These are phyloP conservation scores for Odontomachus brunneus DNA, from an alignment of 1,140 invertebrate genomes.

Conservation along the genomic window DNA sequence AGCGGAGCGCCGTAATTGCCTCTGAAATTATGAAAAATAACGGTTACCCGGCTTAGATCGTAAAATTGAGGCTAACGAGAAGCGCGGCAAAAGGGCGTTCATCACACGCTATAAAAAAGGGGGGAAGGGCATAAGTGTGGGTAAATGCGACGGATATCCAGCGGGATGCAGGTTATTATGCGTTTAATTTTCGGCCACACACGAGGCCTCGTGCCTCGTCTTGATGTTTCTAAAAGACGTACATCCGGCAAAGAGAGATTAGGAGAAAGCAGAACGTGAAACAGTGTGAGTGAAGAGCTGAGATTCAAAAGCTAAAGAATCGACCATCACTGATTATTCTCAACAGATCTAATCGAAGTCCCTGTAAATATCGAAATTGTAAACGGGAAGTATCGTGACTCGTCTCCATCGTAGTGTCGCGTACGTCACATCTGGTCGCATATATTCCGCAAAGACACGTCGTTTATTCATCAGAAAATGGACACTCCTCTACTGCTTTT, in stretches of 20 bases:
- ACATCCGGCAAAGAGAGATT: neutral
- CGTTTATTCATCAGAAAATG: constrained; percentile 1
- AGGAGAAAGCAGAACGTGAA: neutral
- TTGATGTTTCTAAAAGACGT: constrained; percentile 11
- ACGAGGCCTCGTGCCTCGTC: constrained; percentile 25
- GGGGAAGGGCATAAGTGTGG: constrained; percentile 62
- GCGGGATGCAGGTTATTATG: constrained; percentile 73
- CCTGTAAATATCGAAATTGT: no score
- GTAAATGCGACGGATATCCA: constrained; percentile 69
- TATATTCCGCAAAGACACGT: neutral
- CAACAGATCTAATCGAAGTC: no score
- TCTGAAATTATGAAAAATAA: constrained; percentile 77
- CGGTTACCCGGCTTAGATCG: constrained; percentile 70
- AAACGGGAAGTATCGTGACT: no score
- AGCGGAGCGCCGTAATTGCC: constrained; percentile 65
- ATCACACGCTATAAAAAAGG: constrained; percentile 74
- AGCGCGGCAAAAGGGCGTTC: constrained; percentile 63
- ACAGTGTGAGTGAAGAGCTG: no score
- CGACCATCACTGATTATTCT: no score
- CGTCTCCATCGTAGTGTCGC: neutral
- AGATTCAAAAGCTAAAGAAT: neutral
- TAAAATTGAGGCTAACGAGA: constrained; percentile 81
- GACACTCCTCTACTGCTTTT: neutral
- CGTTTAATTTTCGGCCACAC: constrained; percentile 78
- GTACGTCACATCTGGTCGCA: neutral